Percentiles rank a stretch among this genome's conserved stretches.
Evolutionary conservation across 2,888 invertebrate species (phyloP).

Genomic region (Vesta saturnalis): DNA sequence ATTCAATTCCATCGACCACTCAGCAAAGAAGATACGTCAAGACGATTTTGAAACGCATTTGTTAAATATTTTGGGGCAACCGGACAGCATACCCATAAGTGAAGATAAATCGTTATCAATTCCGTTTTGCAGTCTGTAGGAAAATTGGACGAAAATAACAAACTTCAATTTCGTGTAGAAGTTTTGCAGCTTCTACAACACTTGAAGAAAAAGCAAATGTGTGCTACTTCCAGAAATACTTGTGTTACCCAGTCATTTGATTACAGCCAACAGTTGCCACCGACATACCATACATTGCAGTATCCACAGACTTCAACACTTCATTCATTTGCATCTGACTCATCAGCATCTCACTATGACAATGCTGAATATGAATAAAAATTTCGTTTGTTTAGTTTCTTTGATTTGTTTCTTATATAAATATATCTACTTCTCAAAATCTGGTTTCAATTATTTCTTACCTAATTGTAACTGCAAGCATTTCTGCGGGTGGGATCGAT

Average conservation of each 20-base stretch:
- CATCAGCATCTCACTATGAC: no score
- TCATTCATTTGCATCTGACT: not conserved
- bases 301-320: slow-evolving; percentile 1
- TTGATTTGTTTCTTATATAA: not conserved
- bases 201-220: not conserved
- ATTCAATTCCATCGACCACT: slow-evolving; percentile 8
- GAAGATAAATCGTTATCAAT: slow-evolving; percentile 19
- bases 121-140: slow-evolving; percentile 15
- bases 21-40: not conserved
- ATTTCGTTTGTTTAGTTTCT: not conserved
- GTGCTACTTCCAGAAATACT: not conserved
- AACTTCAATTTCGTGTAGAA: slow-evolving; percentile 9
- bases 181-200: slow-evolving; percentile 4
- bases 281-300: slow-evolving; percentile 5
- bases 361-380: not conserved
- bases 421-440: not conserved
- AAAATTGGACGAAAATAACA: slow-evolving; percentile 12
- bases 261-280: not conserved
- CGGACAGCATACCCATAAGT: not conserved
- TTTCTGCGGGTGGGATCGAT: no score
- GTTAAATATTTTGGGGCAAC: slow-evolving; percentile 13
- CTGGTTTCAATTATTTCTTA: no score
- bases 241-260: not conserved
- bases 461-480: no score
- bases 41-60: slow-evolving; percentile 20